Evolutionary conservation across 2,113 vertebrate genomes (phyloP).

Genomic region (Ia io): DNA sequence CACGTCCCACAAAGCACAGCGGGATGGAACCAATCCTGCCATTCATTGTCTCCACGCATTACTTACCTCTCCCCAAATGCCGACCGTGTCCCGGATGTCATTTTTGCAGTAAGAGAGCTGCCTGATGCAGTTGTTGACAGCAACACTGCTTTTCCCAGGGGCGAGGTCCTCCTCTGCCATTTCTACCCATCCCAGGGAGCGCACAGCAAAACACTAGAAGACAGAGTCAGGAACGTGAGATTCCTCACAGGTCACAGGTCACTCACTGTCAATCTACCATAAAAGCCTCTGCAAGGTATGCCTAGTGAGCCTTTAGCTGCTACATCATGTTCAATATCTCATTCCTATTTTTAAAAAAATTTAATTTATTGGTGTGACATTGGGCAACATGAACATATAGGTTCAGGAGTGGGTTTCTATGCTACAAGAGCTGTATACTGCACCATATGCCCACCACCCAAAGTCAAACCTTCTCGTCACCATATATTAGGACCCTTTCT

Average conservation of each 20-base stretch:
- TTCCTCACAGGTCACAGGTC: fast-evolving
- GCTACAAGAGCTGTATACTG: no score
- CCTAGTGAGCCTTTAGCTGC: fast-evolving
- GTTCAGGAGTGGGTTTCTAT: no score
- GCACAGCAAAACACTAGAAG: slow-evolving; percentile 92
- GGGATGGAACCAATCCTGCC: fast-evolving
- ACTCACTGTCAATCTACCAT: fast-evolving
- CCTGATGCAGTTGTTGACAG: slow-evolving; percentile 96
- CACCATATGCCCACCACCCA: no score
- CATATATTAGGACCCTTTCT: no score
- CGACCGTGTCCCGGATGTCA: slow-evolving; percentile 94
- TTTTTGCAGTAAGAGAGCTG: slow-evolving; percentile 99
- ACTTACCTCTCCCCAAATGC: slow-evolving; percentile 97
- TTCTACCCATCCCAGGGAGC: slow-evolving; percentile 97
- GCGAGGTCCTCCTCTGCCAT: slow-evolving; percentile 95
- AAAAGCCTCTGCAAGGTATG: background rate
- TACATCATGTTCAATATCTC: background rate
- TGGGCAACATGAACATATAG: no score
- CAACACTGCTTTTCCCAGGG: slow-evolving; percentile 92
- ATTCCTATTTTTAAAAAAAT: no score
- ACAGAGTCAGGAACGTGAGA: background rate
- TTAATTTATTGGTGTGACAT: no score
- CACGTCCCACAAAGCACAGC: fast-evolving
- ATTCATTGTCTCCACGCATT: fast-evolving
- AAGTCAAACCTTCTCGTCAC: no score